Base-by-base conservation (phyloP, 2,888 invertebrate species). In the Lymantria dispar region DNA sequence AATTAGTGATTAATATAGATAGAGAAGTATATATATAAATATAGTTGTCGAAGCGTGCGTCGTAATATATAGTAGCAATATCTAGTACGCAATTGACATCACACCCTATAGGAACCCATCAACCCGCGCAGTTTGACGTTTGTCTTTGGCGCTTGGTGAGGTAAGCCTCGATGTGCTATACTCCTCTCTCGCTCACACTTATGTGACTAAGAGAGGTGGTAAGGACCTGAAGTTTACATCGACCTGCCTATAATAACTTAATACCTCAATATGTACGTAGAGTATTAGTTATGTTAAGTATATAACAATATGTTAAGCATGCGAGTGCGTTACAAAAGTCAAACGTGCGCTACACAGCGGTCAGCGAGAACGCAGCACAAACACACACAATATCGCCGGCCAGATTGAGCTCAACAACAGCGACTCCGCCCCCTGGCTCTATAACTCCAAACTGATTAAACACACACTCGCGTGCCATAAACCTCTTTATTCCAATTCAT, bases 381-480 rank as follows among this genome's bases (percentile, higher is more conserved):
- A 85, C 85, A 87, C 87, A 86, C 87, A 90, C 91, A 86, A 85
- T 64, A 88, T 85, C 88, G 82, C 85, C 89, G 90, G 87, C 91
- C 91, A 91, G 90, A 78, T 60, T 85, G 89, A 90, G 87, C 90
- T 87, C 66, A 64, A 66, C 67, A 55, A 72, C 66, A 54, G 61
- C 62, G 64, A 56, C 72, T 70, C 60, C 62, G 63, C 57, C 73
- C 70, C 73, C 58, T 62, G 68, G 68, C 60, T 70, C 86, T 85
- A 87, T 81, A 80, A 86, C 86, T 86, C 83, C 76, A 76, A 78
- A 82, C 65, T 64, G 78, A 80, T 78, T 70, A 78, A 64, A 68
- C 63, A 66, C 58, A 58, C 56, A 61, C 65, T 65, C 64, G 44
- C 64, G 66, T 66, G 68, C 68, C 66, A 40, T 52, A 45, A 60